These are phyloP conservation scores for Elachura formosa DNA, from an alignment of 2,113 vertebrate species.

Conservation along the genomic window DNA sequence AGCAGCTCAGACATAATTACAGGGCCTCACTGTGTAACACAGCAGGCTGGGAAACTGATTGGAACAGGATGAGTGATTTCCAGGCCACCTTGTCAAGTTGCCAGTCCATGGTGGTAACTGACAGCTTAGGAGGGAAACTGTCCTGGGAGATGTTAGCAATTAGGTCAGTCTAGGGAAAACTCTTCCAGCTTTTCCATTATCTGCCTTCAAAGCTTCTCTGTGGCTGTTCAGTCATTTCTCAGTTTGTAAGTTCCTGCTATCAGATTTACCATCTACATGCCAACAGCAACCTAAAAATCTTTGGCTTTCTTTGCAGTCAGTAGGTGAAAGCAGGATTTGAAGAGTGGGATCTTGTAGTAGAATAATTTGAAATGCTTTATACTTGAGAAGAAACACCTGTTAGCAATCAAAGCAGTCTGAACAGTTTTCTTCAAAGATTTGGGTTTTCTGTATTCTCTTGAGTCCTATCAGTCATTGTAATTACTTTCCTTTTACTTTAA, in stretches of 20 bases:
- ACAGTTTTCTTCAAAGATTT: not conserved
- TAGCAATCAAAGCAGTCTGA: not conserved
- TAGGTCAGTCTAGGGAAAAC: not conserved
- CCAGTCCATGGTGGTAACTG: not conserved
- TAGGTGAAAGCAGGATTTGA: not conserved
- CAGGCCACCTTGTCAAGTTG: not conserved
- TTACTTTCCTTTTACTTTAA: not conserved
- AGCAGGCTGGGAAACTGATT: not conserved
- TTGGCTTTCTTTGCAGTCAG: not conserved
- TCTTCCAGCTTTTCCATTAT: not conserved
- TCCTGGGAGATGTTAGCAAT: not conserved
- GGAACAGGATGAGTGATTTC: not conserved
- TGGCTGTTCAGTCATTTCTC: not conserved
- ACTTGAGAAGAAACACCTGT: not conserved
- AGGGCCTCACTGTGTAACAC: rapidly evolving
- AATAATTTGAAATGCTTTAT: not conserved
- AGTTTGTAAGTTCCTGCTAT: not conserved
- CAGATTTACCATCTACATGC: rapidly evolving
- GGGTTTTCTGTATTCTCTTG: not conserved
- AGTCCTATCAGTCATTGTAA: not conserved
- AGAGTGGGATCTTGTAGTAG: not conserved
- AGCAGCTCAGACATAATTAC: not conserved
- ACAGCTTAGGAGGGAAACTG: not conserved
- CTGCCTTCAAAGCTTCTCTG: not conserved
- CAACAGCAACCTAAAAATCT: not conserved